Evolutionary conservation across 2,888 invertebrate genomes (phyloP).

Genomic region (Stratiomys singularior): DNA sequence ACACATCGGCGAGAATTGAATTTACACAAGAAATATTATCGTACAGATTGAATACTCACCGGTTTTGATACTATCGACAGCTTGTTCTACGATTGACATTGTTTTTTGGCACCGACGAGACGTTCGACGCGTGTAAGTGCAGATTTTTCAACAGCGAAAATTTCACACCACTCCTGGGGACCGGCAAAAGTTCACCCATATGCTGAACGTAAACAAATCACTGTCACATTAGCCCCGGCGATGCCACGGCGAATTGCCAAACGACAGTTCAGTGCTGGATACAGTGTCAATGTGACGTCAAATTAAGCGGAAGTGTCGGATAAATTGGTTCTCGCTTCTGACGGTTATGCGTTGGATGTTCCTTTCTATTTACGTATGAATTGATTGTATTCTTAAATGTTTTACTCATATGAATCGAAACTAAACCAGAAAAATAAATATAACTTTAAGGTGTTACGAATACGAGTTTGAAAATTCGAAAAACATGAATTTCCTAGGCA

Average conservation of each 20-base stretch:
- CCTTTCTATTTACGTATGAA: too few relatives aligned
- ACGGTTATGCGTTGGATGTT: too few relatives aligned
- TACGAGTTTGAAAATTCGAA: too few relatives aligned
- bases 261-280: conserved; percentile 23
- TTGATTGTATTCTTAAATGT: too few relatives aligned
- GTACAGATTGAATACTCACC: background rate
- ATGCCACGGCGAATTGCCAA: conserved; percentile 9
- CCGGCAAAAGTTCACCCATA: conserved; percentile 45
- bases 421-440: too few relatives aligned
- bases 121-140: background rate
- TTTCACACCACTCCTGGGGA: conserved; percentile 26
- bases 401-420: too few relatives aligned
- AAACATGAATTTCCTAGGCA: too few relatives aligned
- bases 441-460: too few relatives aligned
- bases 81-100: conserved; percentile 40
- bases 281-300: conserved; percentile 12
- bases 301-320: background rate
- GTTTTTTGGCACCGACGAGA: conserved; percentile 29
- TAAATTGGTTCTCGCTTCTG: too few relatives aligned
- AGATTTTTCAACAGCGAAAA: conserved; percentile 31
- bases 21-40: too few relatives aligned
- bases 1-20: background rate
- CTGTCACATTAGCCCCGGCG: conserved; percentile 21
- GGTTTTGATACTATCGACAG: conserved; percentile 30
- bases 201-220: conserved; percentile 42